Conservation (phyloP, 2,113 vertebrate genomes). For the Microtus ochrogaster region DNA sequence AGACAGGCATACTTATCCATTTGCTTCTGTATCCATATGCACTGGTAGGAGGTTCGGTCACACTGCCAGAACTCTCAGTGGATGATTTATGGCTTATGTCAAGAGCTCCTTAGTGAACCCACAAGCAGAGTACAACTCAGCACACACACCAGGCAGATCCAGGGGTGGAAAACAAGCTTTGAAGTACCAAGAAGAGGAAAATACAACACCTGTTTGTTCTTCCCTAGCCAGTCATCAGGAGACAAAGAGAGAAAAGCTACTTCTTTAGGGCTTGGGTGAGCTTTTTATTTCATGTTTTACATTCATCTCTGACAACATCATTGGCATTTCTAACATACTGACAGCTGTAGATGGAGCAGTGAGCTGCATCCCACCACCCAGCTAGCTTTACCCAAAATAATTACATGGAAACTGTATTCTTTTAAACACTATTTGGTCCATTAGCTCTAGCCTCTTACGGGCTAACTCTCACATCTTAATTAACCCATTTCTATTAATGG, state of each 20-base stretch:
- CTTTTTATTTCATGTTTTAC: slow-evolving; percentile 37
- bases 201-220: slow-evolving; percentile 69
- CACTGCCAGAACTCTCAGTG: slow-evolving; percentile 61
- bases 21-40: too few species aligned
- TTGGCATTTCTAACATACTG: slow-evolving; percentile 21
- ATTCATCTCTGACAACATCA: slow-evolving; percentile 37
- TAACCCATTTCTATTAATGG: too few species aligned
- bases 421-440: too few species aligned
- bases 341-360: not conserved
- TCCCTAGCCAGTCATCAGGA: slow-evolving; percentile 56
- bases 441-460: too few species aligned
- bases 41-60: slow-evolving; percentile 44
- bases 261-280: slow-evolving; percentile 28
- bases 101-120: slow-evolving; percentile 68
- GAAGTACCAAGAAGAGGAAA: slow-evolving; percentile 74
- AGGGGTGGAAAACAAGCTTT: slow-evolving; percentile 65
- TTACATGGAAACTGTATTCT: too few species aligned
- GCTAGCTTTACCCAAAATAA: too few species aligned
- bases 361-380: too few species aligned
- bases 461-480: too few species aligned
- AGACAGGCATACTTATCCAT: not conserved
- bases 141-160: slow-evolving; percentile 72
- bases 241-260: not conserved
- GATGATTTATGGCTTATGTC: slow-evolving; percentile 74
- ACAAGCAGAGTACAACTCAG: not conserved